Percentiles rank a stretch among this genome's conserved stretches.
phyloP scores from a whole-genome alignment of 2,888 invertebrate species.

The Corythucha ciliata region DNA sequence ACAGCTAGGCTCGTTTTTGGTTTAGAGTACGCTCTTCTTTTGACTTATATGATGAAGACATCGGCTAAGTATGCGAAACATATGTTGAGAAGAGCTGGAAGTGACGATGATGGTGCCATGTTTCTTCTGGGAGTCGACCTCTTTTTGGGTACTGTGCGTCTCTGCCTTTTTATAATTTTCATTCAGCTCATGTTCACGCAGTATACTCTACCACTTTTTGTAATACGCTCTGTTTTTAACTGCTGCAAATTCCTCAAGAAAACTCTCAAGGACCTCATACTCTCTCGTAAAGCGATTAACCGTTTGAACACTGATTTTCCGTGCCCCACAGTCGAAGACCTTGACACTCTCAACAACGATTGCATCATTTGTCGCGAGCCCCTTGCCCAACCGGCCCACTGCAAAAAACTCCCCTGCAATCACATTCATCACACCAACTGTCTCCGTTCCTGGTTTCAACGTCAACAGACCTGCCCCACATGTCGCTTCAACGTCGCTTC shows the following conservation, averaged over 20 bases:
- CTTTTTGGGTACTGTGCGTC: constrained; percentile 65
- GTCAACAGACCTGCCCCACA: constrained; percentile 99
- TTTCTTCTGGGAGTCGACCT: constrained; percentile 93
- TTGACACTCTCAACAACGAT: constrained; percentile 87
- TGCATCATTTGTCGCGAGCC: constrained; percentile 98
- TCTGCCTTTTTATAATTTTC: constrained; percentile 78
- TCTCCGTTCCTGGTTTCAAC: constrained; percentile 96
- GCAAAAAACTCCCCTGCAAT: constrained; percentile 97
- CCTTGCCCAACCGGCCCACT: constrained; percentile 65
- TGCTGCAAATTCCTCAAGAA: constrained; percentile 89
- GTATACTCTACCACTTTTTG: constrained; percentile 94
- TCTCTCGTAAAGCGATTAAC: constrained; percentile 89
- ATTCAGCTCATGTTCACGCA: constrained; percentile 93
- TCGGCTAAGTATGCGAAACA: constrained; percentile 84
- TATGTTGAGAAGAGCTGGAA: too few species aligned
- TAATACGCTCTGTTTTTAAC: constrained; percentile 97
- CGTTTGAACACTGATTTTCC: constrained; percentile 98
- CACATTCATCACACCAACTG: constrained; percentile 99
- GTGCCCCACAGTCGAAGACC: constrained; percentile 85
- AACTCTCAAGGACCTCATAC: constrained; percentile 93
- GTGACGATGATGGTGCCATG: constrained; percentile 98
- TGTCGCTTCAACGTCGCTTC: constrained; percentile 79
- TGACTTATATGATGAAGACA: constrained; percentile 86
- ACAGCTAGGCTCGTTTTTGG: constrained; percentile 98
- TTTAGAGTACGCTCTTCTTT: constrained; percentile 95